Evolutionary conservation across 2,797 vertebrate genomes (phyloP), one percentile per base, ranked within the genome.

Genomic region (Diplodus sargus): DNA sequence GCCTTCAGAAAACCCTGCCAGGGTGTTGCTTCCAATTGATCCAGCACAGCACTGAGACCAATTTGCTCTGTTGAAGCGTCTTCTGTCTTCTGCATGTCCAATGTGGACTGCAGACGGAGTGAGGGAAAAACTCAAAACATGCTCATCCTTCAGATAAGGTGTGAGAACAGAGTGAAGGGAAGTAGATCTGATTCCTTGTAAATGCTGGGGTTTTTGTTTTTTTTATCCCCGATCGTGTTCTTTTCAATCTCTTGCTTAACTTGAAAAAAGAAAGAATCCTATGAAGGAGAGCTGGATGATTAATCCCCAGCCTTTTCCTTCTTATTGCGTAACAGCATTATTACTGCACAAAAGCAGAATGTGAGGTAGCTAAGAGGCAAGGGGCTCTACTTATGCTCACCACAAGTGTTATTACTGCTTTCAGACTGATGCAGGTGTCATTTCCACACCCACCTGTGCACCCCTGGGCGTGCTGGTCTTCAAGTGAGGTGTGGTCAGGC

Each of bases 41-140:
- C 53, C 28, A 10, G 34, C 20, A n/a, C 43, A 68, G 75, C 48
- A 13, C 69, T 69, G 70, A 78, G 86, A 82, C 70, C 76, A 78
- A 58, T 79, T 86, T 82, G 54, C 74, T 70, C 78, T 66, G 39
- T 47, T 62, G 34, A 54, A 74, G 39, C 34, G n/a, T 74, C 30
- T 58, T 49, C 34, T 45, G 20, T 73, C 73, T 73, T 68, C 56
- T 71, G 25, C 30, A 47, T 79, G 64, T 75, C 13, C 48, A n/a
- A 70, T 57, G 43, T 47, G n/a, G 39, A 69, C 49, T 15, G 28
- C 25, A 30, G 45, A 58, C 25, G 17, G 8, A 42, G 43, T 39
- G 30, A 43, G 42, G 15, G 30, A 51, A 77, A 70, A 14, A 45
- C 42, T 70, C 66, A 57, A 61, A 34, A 69, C 22, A 54, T 0